phyloP scores from a whole-genome alignment of 92 coral and sea anemone genomes.

The Nematostella vectensis region DNA sequence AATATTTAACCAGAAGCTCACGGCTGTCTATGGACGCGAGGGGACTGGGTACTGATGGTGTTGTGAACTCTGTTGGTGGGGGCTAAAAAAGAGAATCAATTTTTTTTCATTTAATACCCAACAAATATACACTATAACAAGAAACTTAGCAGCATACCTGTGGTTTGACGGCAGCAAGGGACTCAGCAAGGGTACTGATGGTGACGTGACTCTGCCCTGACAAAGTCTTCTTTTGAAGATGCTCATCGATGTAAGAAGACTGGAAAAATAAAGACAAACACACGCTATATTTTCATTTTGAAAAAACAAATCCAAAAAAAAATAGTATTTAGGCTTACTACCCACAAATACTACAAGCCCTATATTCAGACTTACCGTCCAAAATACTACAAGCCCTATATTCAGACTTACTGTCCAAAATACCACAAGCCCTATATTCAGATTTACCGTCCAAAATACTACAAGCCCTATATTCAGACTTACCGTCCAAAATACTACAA shows the following conservation, averaged over 20 bases:
- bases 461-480: too few species aligned
- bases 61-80: constrained; percentile 6
- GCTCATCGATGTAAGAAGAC: constrained; percentile 86
- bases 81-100: not conserved
- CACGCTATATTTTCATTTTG: too few species aligned
- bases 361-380: too few species aligned
- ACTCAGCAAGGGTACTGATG: constrained; percentile 66
- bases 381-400: too few species aligned
- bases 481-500: too few species aligned
- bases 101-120: not conserved
- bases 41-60: constrained; percentile 7
- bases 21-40: constrained; percentile 31
- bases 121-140: not conserved
- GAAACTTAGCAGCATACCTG: constrained; percentile 2
- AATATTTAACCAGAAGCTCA: constrained; percentile 61
- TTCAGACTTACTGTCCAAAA: too few species aligned
- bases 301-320: too few species aligned
- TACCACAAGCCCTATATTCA: too few species aligned
- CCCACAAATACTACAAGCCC: too few species aligned
- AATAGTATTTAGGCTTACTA: too few species aligned
- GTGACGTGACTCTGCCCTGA: constrained; percentile 83
- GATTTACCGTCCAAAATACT: too few species aligned
- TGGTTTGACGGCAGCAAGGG: constrained; percentile 53
- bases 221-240: constrained; percentile 51
- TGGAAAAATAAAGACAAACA: constrained; percentile 14